Conservation (phyloP, 2,888 invertebrate species). For the Amphipoea oculea region DNA sequence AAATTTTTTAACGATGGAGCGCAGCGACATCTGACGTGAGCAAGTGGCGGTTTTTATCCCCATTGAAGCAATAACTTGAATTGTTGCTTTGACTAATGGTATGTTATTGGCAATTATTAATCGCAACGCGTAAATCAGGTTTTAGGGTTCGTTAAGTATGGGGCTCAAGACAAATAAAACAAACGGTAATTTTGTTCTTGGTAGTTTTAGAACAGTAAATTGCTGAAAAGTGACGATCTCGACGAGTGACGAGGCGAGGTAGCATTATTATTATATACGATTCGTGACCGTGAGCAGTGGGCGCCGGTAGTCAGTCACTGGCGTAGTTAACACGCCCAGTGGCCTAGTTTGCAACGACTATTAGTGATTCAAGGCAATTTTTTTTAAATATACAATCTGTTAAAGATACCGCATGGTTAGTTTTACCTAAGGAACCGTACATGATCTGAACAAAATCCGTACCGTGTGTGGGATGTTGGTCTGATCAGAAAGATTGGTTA, state of each 20-base stretch:
- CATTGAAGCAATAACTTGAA: not conserved
- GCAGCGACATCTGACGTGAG: not conserved
- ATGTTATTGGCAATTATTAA: not conserved
- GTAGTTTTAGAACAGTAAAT: not conserved
- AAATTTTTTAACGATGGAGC: not conserved
- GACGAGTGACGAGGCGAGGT: no score
- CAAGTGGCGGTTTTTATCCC: not conserved
- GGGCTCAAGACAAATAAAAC: not conserved
- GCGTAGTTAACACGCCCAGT: not conserved
- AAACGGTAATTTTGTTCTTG: not conserved
- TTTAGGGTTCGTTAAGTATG: not conserved
- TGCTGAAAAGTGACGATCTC: not conserved
- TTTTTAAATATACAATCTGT: not conserved
- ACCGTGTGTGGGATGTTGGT: not conserved
- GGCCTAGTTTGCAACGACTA: conserved; percentile 5
- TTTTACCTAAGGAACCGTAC: not conserved
- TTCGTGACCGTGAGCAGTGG: conserved; percentile 2
- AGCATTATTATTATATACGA: not conserved
- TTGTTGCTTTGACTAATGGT: not conserved
- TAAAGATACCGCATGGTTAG: not conserved
- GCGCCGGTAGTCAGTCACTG: conserved; percentile 1
- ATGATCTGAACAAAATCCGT: not conserved
- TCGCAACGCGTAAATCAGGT: not conserved
- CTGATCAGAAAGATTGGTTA: not conserved
- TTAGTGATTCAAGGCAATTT: not conserved